phyloP scores from a whole-genome alignment of 2,113 vertebrate genomes.

The Carettochelys insculpta region DNA sequence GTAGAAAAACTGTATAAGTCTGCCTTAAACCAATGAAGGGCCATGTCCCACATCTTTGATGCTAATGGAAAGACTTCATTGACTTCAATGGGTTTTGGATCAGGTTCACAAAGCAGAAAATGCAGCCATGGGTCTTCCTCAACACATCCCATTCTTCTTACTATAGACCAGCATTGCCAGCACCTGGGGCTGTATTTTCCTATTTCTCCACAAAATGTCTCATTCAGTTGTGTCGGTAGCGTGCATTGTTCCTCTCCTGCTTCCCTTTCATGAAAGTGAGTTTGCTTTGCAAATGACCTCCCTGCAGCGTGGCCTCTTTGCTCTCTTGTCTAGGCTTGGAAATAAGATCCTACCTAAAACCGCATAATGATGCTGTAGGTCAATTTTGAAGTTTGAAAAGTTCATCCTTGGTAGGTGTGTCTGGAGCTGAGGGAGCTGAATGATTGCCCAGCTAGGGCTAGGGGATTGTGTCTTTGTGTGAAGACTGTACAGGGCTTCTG shows the following conservation, averaged over 20 bases:
- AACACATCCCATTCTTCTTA: neutral
- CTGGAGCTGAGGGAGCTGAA: neutral
- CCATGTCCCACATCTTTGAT: neutral
- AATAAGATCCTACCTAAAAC: conserved; percentile 32
- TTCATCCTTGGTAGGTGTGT: neutral
- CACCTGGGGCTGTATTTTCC: too few relatives aligned
- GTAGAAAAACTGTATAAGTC: conserved; percentile 27
- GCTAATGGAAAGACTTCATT: conserved; percentile 11
- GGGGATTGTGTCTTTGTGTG: neutral
- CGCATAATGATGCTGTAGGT: neutral
- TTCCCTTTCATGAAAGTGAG: conserved; percentile 33
- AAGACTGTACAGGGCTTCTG: neutral
- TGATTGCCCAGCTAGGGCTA: neutral
- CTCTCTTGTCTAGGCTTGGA: conserved; percentile 22
- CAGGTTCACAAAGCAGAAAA: neutral
- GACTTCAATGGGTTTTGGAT: conserved; percentile 2
- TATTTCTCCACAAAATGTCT: neutral
- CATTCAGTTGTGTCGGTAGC: neutral
- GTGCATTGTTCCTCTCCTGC: neutral
- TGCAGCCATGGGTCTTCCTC: neutral
- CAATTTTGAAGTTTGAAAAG: neutral
- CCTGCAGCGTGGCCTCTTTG: neutral
- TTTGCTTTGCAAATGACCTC: conserved; percentile 47
- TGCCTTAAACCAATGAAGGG: conserved; percentile 9
- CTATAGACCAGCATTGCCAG: neutral